Base-by-base conservation (phyloP, 2,888 invertebrate species). In the Melieria crassipennis region DNA sequence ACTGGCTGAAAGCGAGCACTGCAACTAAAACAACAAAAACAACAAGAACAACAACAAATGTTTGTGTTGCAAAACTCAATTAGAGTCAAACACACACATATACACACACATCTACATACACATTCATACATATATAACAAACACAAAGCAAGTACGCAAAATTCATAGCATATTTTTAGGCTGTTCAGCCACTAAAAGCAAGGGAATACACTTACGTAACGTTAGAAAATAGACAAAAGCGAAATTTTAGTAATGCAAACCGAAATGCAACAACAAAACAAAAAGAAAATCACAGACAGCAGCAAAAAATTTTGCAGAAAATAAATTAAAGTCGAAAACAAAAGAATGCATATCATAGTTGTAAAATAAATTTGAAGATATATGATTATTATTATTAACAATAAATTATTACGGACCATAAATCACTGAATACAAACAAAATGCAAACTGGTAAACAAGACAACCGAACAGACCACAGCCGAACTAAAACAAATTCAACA, bases 321-420 rank as follows among this genome's bases (percentile, higher is more conserved):
- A 64, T 50, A n/a, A 68, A 73, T 30, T 30, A 75, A 73, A 74
- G 72, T 75, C 72, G 74, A 72, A 85, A 85, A 70, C 60, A 70
- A 65, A 65, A 82, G 81, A 92, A 93, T 93, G 94, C 94, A 94
- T 94, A 94, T 94, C 93, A 94, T 94, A 94, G 93, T 92, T 93
- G 93, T 94, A 93, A 93, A 80, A 80, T 82, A 79, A 73, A 72
- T 72, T 62, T 69, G 72, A 73, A 62, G 61, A 48, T 74, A 73
- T 72, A 74, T 13, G 42, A 69, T 64, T 69, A 64, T 64, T 57
- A 69, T 64, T 69, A 69, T 69, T 4, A 56, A n/a, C 30, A 68
- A 42, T 61, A 60, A 55, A 61, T 43, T 69, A 62, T 46, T 16
- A 69, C 61, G 9, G 55, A 62, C 52, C 9, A 68, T 60, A 50